phyloP scores from a whole-genome alignment of 2,113 vertebrate species.

The Eudyptes chrysolophus region DNA sequence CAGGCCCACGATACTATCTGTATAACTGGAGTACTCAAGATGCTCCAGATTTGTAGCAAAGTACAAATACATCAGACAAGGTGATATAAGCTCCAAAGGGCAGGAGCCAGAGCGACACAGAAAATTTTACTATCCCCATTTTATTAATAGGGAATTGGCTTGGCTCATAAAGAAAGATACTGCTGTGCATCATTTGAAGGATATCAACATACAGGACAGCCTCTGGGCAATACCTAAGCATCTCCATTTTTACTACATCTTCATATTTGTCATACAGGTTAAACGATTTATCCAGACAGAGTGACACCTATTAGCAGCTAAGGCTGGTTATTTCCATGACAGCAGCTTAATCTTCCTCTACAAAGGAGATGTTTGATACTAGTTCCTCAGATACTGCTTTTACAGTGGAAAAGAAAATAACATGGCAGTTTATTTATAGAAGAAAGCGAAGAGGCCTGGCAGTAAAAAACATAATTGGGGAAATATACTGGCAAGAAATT shows the following conservation, averaged over 20 bases:
- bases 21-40: not conserved
- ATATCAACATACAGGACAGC: not conserved
- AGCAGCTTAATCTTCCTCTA: not conserved
- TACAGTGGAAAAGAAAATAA: not conserved
- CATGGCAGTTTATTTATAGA: not conserved
- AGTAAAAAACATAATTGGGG: not conserved
- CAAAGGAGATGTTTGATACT: not conserved
- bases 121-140: not conserved
- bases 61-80: not conserved
- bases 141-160: not conserved
- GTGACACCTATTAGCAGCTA: not conserved
- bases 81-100: not conserved
- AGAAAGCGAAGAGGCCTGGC: not conserved
- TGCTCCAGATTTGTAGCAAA: not conserved
- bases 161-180: not conserved
- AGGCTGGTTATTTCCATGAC: not conserved
- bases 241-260: not conserved
- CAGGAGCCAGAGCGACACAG: not conserved
- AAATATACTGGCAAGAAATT: not conserved
- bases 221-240: not conserved
- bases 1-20: not conserved
- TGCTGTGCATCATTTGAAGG: not conserved
- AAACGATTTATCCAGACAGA: not conserved
- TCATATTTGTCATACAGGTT: not conserved
- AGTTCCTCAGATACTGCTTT: not conserved